These are phyloP conservation scores for Pyrgus malvae DNA, from an alignment of 2,888 invertebrate genomes.

Conservation along the genomic window DNA sequence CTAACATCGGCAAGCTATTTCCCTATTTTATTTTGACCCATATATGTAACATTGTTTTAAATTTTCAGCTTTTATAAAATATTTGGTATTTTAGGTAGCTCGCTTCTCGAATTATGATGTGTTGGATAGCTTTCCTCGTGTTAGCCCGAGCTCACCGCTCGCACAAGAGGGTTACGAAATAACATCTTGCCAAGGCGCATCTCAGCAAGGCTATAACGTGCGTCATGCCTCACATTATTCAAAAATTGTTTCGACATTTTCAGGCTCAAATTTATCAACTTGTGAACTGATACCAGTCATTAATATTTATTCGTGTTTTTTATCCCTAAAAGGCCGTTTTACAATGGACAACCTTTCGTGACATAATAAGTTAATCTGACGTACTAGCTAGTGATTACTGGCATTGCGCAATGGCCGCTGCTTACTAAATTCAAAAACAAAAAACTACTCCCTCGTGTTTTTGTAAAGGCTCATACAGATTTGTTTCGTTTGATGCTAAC, in stretches of 20 bases:
- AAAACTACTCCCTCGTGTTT: neutral
- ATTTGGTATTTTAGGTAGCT: no score
- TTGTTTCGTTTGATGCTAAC: no score
- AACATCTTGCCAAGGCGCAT: conserved; percentile 48
- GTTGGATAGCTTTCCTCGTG: conserved; percentile 35
- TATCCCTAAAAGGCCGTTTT: conserved; percentile 33
- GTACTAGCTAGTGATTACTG: neutral
- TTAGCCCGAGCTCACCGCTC: conserved; percentile 11
- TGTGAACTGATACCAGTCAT: conserved; percentile 41
- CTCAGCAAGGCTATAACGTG: conserved; percentile 65
- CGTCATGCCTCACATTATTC: conserved; percentile 72
- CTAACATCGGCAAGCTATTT: no score
- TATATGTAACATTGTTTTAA: no score
- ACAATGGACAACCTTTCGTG: conserved; percentile 21
- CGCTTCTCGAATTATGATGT: no score
- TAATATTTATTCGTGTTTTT: conserved; percentile 62
- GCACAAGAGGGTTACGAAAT: conserved; percentile 53
- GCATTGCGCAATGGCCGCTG: neutral
- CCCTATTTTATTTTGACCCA: no score
- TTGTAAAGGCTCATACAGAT: no score
- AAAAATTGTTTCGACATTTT: conserved; percentile 63
- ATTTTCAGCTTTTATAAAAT: no score
- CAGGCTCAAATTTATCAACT: conserved; percentile 56
- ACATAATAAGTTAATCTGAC: conserved; percentile 6
- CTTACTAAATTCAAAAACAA: neutral